phyloP scores from a whole-genome alignment of 2,113 vertebrate genomes.

The Strix aluco region DNA sequence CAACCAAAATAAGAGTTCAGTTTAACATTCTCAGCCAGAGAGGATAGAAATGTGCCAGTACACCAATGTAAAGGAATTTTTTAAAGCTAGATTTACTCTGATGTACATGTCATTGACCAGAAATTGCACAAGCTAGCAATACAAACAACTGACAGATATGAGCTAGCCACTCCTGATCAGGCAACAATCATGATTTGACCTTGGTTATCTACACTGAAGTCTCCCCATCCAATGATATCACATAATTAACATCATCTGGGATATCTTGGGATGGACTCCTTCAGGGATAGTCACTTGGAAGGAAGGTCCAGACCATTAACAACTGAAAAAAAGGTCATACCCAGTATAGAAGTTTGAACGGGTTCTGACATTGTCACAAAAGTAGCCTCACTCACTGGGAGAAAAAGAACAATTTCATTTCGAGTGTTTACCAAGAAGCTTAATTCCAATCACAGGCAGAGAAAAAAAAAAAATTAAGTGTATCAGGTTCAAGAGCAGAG shows the following conservation, averaged over 20 bases:
- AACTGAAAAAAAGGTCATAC: background rate
- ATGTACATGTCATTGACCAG: background rate
- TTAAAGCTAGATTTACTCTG: background rate
- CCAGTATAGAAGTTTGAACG: background rate
- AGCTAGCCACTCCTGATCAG: background rate
- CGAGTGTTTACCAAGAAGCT: background rate
- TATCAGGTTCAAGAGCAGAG: background rate
- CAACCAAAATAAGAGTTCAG: background rate
- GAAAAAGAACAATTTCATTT: too few species aligned
- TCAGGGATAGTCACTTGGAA: background rate
- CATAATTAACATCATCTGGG: background rate
- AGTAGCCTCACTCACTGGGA: background rate
- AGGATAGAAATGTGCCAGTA: background rate
- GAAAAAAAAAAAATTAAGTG: background rate
- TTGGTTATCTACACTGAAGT: background rate
- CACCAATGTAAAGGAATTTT: accelerated
- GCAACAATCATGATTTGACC: background rate
- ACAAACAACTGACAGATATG: background rate
- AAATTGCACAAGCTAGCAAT: background rate
- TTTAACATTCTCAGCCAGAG: background rate
- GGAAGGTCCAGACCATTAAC: background rate
- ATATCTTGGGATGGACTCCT: background rate
- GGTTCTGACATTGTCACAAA: background rate
- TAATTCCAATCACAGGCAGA: background rate
- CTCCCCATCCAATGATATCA: background rate